Base-by-base conservation (phyloP, 2,888 invertebrate genomes). In the Cinara cedri region DNA sequence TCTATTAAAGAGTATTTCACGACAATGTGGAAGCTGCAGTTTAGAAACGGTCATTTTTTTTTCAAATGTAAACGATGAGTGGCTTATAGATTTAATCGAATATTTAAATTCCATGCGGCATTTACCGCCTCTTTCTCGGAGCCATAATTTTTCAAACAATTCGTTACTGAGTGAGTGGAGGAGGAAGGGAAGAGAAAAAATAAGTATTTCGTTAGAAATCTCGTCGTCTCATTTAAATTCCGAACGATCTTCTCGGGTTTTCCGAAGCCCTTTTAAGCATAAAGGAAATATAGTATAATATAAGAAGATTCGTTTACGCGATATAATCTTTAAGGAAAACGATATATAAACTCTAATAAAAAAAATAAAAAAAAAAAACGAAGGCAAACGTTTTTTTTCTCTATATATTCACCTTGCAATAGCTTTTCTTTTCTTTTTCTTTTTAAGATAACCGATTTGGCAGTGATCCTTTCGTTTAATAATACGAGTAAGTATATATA, bases 291-390 rank as follows among this genome's bases (percentile, higher is more conserved):
- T 34, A 34, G 34, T 34, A 34, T 34, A 34, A 26, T 49, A 49
- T 34, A 46, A 62, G 51, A 70, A 49, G 46, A 78, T 70, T 70
- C 76, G 57, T 70, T 78, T 51, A 57, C n/a, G 54, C 46, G 76
- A 78, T 68, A 62, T 78, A 70, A 78, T 78, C 78, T 78, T 78
- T 60, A 60, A 49, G 60, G 60, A 60, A 65, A 78, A 78, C 78
- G 66, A 78, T 21, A 57, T 70, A 68, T 68, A 76, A 55, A 65
- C 24, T 66, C 26, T 11, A 62, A 34, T 34, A 4, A 3, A 34
- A 34, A 46, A 44, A 54, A 72, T 44, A 57, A 60, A 60, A 55
- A 54, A 72, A 60, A 60, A 55, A 72, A 71, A 54, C 51, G 13
- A 60, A 24, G 51, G 63, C 54, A 76, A 76, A 57, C 51, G 65